Conservation (phyloP, 2,797 vertebrate genomes). For the Glossophaga mutica region DNA sequence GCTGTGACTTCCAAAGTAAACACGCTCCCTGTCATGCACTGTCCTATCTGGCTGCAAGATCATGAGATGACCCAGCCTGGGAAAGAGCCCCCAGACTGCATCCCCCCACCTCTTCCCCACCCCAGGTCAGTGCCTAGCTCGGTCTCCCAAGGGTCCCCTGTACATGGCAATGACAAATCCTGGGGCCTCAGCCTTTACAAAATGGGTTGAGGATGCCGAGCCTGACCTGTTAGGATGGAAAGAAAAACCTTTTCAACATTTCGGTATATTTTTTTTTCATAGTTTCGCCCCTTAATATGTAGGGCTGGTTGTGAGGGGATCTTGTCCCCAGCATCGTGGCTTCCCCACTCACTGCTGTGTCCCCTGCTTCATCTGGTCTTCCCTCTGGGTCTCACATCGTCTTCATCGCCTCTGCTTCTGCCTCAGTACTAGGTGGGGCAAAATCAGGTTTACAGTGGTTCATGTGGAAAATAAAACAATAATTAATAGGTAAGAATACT, state of each 20-base stretch:
- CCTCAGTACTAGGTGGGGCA: background rate
- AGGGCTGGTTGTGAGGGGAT: background rate
- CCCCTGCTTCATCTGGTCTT: background rate
- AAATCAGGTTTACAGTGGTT: too few relatives aligned
- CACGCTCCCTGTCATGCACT: background rate
- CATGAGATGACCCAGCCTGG: background rate
- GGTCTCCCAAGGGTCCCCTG: background rate
- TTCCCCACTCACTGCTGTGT: background rate
- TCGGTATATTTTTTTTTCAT: background rate
- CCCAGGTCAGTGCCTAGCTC: background rate
- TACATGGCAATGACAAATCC: background rate
- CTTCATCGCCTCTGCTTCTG: background rate
- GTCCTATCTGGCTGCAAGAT: background rate
- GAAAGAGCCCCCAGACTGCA: background rate
- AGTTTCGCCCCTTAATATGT: background rate
- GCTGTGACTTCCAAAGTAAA: background rate
- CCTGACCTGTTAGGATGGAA: background rate
- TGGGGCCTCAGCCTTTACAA: background rate
- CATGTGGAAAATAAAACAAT: too few relatives aligned
- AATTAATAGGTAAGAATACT: too few relatives aligned
- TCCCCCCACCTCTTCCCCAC: background rate
- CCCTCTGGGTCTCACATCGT: background rate
- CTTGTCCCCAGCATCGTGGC: rapidly evolving
- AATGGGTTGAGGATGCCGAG: background rate
- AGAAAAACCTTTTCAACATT: background rate